Base-by-base conservation (phyloP, 2,797 vertebrate genomes). In the Cyprinodon diabolis region DNA sequence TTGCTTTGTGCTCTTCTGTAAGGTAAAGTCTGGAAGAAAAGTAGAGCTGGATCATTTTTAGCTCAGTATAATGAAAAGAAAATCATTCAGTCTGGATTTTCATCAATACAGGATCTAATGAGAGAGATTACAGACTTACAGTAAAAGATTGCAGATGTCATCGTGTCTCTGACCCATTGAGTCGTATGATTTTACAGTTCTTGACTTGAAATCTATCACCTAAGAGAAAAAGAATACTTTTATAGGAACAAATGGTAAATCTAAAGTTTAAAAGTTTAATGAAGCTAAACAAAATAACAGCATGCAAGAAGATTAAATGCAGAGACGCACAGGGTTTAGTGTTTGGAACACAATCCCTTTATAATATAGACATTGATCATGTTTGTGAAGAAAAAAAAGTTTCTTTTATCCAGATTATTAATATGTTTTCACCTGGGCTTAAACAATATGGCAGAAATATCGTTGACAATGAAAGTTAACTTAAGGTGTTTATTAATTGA, bases 161-260 rank as follows among this genome's bases (percentile, higher is more conserved):
- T 96, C 93, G 17, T 97, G 96, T 52, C 92, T 96, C 86, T 96
- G 95, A 69, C 95, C 96, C 94, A 97, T 93, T 0, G 97, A 98
- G 88, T 98, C 97, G n/a, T 96, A 96, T 8, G 96, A 96, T 75
- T 86, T 96, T 76, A 98, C 94, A 11, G 92, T 94, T 85, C 94
- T 96, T 79, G 91, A 91, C 81, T 92, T 94, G 11, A 97, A 82
- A 84, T 98, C 97, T 51, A 97, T 93, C 19, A 96, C 96, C 97
- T 99, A 86, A 37, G 77, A 69, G 56, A 66, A 17, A 66, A 47
- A 8, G 5, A 35, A 21, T 11, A 12, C 17, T 40, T 62, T 5
- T 21, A 19, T 43, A 21, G 10, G 21, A 62, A 11, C 4, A 12
- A 62, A 62, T 40, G 37, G 35, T 62, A 40, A 62, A 62, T 40